Evolutionary conservation across 2,797 vertebrate genomes (phyloP).

Genomic region (Passerculus sandwichensis): DNA sequence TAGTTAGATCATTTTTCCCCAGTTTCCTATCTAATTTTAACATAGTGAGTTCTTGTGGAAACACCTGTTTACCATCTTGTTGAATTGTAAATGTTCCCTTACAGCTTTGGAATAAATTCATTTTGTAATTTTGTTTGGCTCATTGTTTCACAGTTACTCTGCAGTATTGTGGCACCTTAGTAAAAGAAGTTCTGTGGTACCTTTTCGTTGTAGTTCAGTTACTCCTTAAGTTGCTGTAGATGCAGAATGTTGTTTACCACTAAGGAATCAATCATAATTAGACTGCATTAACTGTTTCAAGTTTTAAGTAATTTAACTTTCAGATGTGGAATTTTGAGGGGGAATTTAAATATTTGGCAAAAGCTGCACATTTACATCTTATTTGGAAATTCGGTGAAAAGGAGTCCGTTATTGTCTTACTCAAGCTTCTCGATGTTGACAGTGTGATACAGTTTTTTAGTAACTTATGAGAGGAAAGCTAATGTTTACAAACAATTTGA

Average conservation of each 20-base stretch:
- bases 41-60: conserved; percentile 64
- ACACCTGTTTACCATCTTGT: conserved; percentile 70
- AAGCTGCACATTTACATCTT: neutral
- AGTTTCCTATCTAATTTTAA: conserved; percentile 25
- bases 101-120: conserved; percentile 82
- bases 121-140: conserved; percentile 82
- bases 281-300: neutral
- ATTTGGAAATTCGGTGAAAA: neutral
- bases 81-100: conserved; percentile 77
- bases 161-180: neutral
- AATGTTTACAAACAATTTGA: too few species aligned
- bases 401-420: neutral
- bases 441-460: neutral
- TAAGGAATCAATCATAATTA: neutral
- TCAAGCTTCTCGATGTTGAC: neutral
- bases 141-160: conserved; percentile 60
- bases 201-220: neutral
- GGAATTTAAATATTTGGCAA: neutral
- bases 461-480: neutral
- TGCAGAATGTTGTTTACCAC: neutral
- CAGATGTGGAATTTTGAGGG: neutral
- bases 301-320: neutral
- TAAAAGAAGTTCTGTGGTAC: neutral
- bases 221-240: neutral
- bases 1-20: neutral